Base-by-base conservation (phyloP, 2,797 vertebrate species). In the Platalea minor region DNA sequence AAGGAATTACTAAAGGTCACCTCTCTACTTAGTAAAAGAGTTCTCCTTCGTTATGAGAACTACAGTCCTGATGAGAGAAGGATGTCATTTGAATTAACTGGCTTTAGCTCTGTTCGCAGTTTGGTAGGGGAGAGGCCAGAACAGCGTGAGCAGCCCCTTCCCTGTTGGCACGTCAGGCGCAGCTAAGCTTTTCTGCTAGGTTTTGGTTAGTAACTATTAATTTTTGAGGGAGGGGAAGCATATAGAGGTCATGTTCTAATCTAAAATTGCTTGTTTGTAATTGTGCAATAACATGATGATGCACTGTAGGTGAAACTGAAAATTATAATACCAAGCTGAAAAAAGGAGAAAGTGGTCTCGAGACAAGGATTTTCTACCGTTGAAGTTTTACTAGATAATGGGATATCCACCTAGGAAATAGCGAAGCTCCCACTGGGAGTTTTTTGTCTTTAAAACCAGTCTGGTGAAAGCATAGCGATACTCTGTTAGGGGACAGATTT, bases 211-310 rank as follows among this genome's bases (percentile, higher is more conserved):
- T 18, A 37, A 56, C 17, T 18, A 4, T 57, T 23, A 13, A 4
- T 31, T 85, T 74, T 46, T 61, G 80, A 85, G 25, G 64, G 39
- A 53, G 28, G 23, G 15, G 37, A 29, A 64, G 10, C 37, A 19
- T 0, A 0, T 2, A 45, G 26, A 14, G 13, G 2, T 56, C 3
- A 0, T 24, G 11, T 24, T 84, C 28, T 74, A 19, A 18, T 17
- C 31, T 83, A 57, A 77, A 91, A 26, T 28, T 31, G 3, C 29
- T 11, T 24, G 37, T 24, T 39, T 51, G 29, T 48, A 11, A 3
- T 43, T n/a, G 28, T 75, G 26, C 43, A 2, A 11, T 45, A 50
- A 28, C 2, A 0, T 14, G 13, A 21, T 41, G 20, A 35, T 21
- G 28, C 20, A 4, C 26, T 57, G 68, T 60, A 64, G 31, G 12